Evolutionary conservation across 2,888 invertebrate genomes (phyloP), one percentile per base, ranked within the genome.

Genomic region (Nesidiocoris tenuis): DNA sequence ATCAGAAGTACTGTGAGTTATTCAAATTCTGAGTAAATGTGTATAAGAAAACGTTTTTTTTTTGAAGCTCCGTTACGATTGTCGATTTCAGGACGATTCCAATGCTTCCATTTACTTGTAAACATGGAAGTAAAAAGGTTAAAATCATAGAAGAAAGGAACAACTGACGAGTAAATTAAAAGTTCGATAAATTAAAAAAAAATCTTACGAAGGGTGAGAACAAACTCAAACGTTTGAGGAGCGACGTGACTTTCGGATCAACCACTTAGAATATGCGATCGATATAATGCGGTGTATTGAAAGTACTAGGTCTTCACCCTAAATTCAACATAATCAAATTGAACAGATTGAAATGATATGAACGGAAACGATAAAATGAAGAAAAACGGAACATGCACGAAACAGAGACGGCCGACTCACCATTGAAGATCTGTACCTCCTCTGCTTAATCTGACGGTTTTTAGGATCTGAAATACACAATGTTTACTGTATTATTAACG

Each of bases 371-470:
- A 78, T 70, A 77, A 77, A 78, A 77, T 70, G 18, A 68, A 61
- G 23, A 22, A 23, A 63, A 61, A 72, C 12, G 17, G 25, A 74
- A 39, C 23, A 65, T 25, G 24, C 65, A 25, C 39, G 17, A 25
- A 24, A 65, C 19, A 24, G n/a, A n/a, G n/a, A n/a, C n/a, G n/a
- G n/a, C n/a, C n/a, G n/a, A 17, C 94, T 91, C 87, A 95, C 98
- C 98, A 98, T 96, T 82, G 94, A 91, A 72, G 98, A 98, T 86
- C 95, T 96, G 87, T 97, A 99, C 87, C 93, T 95, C 83, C 98
- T 89, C 86, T 97, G 96, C 83, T 95, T 92, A 81, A 98, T 91
- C 87, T 98, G 95, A 83, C 96, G 89, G 81, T 95, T 96, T 88
- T 98, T 97, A 80, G 97, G 96, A 91, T 98, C 98, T 98, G 88